These are phyloP conservation scores for Alfaro cultratus DNA, from an alignment of 2,797 vertebrate species.

Conservation along the genomic window DNA sequence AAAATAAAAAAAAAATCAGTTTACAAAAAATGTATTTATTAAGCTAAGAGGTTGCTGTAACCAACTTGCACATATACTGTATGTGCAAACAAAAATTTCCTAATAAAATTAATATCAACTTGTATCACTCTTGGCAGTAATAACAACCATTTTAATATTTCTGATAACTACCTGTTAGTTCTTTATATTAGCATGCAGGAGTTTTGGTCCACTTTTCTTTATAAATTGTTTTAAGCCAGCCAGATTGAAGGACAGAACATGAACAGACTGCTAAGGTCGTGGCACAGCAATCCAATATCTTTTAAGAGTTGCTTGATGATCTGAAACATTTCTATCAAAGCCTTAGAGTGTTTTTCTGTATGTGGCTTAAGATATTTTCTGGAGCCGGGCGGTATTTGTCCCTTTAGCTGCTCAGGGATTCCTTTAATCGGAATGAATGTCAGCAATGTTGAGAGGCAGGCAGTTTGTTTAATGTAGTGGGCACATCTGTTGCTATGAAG, in stretches of 20 bases:
- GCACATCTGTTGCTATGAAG: slow-evolving; percentile 54
- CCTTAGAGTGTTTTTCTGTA: slow-evolving; percentile 28
- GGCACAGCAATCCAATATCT: neutral
- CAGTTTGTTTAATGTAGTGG: slow-evolving; percentile 64
- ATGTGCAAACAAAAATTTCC: neutral
- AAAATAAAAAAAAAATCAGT: neutral
- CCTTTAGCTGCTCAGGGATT: slow-evolving; percentile 57
- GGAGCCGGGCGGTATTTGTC: slow-evolving; percentile 65
- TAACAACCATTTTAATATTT: neutral
- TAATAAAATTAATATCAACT: neutral
- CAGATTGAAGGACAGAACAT: neutral
- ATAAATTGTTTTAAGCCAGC: neutral
- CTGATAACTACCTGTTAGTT: neutral
- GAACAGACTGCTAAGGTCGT: neutral
- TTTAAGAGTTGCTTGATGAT: neutral
- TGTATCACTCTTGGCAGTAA: neutral
- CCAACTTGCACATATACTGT: neutral
- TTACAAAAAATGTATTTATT: neutral
- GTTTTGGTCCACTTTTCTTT: neutral
- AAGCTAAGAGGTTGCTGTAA: neutral
- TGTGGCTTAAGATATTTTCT: slow-evolving; percentile 62
- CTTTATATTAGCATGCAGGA: neutral
- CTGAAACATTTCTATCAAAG: slow-evolving; percentile 14
- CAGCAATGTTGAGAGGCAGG: slow-evolving; percentile 58
- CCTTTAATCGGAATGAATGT: slow-evolving; percentile 73